Evolutionary conservation across 2,888 invertebrate species (phyloP).

Genomic region (Parnassius glacialis): DNA sequence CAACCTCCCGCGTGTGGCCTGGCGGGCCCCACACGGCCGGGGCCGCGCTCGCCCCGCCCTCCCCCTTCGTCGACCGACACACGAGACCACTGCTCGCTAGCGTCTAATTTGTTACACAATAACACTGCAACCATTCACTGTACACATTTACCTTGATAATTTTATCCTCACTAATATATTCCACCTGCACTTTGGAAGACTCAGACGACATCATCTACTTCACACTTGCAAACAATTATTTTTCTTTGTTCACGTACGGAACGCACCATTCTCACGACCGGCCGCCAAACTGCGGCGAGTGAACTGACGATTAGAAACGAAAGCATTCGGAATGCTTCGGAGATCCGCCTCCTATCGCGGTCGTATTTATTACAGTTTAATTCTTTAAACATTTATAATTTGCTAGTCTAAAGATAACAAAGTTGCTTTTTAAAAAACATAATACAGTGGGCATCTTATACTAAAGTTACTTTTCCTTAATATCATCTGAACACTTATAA

Average conservation of each 20-base stretch:
- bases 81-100: conserved; percentile 76
- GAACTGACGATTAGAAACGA: conserved; percentile 67
- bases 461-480: conserved; percentile 23
- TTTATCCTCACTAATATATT: conserved; percentile 77
- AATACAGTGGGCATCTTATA: neutral
- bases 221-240: conserved; percentile 67
- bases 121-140: conserved; percentile 62
- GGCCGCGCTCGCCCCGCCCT: conserved; percentile 79
- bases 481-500: conserved; percentile 9
- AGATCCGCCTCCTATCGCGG: conserved; percentile 79
- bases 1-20: conserved; percentile 82
- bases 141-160: conserved; percentile 68
- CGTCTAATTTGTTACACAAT: conserved; percentile 78
- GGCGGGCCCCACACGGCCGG: conserved; percentile 81
- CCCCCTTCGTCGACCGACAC: conserved; percentile 76
- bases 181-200: conserved; percentile 71
- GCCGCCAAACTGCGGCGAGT: conserved; percentile 78
- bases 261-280: conserved; percentile 78
- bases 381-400: conserved; percentile 13
- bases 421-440: neutral
- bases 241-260: conserved; percentile 73
- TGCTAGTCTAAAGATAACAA: neutral
- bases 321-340: conserved; percentile 66
- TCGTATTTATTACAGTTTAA: conserved; percentile 55
- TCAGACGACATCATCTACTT: conserved; percentile 79